phyloP scores from a whole-genome alignment of 2,888 invertebrate genomes.

The Apamea crenata region DNA sequence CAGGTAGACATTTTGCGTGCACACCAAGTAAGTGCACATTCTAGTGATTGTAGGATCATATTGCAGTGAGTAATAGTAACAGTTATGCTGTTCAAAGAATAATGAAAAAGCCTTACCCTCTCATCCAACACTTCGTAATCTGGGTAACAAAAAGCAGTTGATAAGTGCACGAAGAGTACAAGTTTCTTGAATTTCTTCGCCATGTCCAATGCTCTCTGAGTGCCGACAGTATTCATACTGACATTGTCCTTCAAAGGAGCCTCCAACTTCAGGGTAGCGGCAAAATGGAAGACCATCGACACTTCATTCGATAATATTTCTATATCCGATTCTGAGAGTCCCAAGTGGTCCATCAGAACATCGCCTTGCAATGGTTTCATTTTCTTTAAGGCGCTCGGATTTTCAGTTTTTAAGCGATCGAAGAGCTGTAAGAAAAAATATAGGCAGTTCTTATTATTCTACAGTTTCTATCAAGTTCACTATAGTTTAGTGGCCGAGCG shows the following conservation, averaged over 20 bases:
- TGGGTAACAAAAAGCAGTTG: slow-evolving; percentile 99
- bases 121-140: slow-evolving; percentile 91
- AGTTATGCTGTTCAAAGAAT: neutral
- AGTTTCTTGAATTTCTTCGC: slow-evolving; percentile 94
- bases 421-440: slow-evolving; percentile 91
- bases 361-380: slow-evolving; percentile 94
- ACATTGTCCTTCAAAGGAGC: slow-evolving; percentile 96
- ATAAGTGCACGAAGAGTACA: slow-evolving; percentile 95
- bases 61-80: neutral
- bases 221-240: slow-evolving; percentile 97
- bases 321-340: slow-evolving; percentile 91
- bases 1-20: neutral
- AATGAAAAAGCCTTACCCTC: slow-evolving; percentile 72
- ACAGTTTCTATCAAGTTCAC: neutral
- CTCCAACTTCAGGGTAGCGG: slow-evolving; percentile 97
- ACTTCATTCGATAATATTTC: slow-evolving; percentile 92
- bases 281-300: slow-evolving; percentile 96
- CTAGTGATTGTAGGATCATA: neutral
- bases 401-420: slow-evolving; percentile 91
- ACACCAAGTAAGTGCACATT: neutral
- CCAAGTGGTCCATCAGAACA: slow-evolving; percentile 91
- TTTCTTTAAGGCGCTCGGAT: slow-evolving; percentile 93
- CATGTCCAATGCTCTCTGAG: slow-evolving; percentile 93
- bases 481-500: neutral
- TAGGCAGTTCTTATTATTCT: neutral